phyloP scores from a whole-genome alignment of 2,888 invertebrate genomes.

The Temnothorax rugatulus region DNA sequence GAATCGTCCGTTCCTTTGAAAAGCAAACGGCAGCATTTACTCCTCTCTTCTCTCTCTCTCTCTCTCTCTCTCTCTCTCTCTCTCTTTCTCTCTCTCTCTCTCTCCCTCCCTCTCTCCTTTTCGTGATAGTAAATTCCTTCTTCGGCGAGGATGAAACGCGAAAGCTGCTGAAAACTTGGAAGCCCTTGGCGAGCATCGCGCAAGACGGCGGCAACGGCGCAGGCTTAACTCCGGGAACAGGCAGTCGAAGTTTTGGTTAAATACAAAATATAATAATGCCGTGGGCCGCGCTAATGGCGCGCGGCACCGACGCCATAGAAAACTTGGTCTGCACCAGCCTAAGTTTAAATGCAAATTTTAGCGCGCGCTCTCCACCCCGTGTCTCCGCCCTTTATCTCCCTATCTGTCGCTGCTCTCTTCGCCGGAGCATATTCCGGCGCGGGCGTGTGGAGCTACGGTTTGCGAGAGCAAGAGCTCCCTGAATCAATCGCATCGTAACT shows the following conservation, averaged over 20 bases:
- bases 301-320: conserved; percentile 55
- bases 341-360: conserved; percentile 63
- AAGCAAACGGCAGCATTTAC: conserved; percentile 56
- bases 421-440: background rate
- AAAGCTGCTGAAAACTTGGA: conserved; percentile 52
- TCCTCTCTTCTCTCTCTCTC: background rate
- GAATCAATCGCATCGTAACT: conserved; percentile 43
- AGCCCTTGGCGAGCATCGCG: background rate
- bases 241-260: conserved; percentile 76
- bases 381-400: background rate
- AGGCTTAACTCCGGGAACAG: conserved; percentile 66
- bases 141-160: conserved; percentile 29
- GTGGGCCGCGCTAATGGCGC: conserved; percentile 44
- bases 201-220: conserved; percentile 21
- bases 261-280: conserved; percentile 78
- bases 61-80: background rate
- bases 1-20: conserved; percentile 43
- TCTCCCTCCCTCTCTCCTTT: background rate
- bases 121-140: conserved; percentile 25
- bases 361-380: background rate
- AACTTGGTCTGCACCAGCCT: conserved; percentile 55
- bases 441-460: conserved; percentile 8
- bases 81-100: background rate
- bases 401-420: background rate
- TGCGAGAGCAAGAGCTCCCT: background rate